Evolutionary conservation across 2,113 vertebrate species (phyloP), one percentile per base, ranked within the genome.

Genomic region (Zapus hudsonius): DNA sequence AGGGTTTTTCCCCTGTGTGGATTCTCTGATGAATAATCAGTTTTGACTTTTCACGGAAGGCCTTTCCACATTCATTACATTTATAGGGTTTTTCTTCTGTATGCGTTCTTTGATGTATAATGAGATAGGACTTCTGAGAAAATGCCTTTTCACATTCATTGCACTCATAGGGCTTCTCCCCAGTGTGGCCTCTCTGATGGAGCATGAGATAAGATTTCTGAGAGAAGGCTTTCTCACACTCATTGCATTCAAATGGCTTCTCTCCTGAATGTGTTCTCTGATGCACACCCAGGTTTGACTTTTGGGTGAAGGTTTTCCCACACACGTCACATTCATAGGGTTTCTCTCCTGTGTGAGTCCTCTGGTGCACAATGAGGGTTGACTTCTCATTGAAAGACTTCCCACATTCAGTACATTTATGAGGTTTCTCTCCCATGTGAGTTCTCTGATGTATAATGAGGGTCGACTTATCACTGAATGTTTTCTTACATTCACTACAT

Each of bases 71-170:
- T 55, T 96, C 95, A 33, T 94, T 97, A 85, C 96, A 97, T 42
- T 96, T 95, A 90, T 97, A 97, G 22, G 96, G 94, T 57, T 96
- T 97, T 89, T 97, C 97, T 94, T 95, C 95, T 7, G 94, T 95
- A 85, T 97, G 97, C 36, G 93, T 96, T 84, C 87, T 96, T 91
- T 98, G 98, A 96, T 99, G 99, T 93, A 98, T 98, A 95, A 98
- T 98, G 66, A 99, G 97, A 93, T 98, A 98, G 61, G 98, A 98
- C 91, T 99, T 98, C 2, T 99, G 98, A 38, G 98, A 98, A 98
- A 99, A 99, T 12, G 98, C 98, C 73, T 99, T 99, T 13, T 99
- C 98, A 4, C 99, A 99, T 5, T 98, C 98, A 0, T 80, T 96
- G 83, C 98, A 98, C 80, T 97, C 85, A 0, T 98, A 98, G 0